Conservation (phyloP, 2,113 vertebrate species). For the Hemiscyllium ocellatum region DNA sequence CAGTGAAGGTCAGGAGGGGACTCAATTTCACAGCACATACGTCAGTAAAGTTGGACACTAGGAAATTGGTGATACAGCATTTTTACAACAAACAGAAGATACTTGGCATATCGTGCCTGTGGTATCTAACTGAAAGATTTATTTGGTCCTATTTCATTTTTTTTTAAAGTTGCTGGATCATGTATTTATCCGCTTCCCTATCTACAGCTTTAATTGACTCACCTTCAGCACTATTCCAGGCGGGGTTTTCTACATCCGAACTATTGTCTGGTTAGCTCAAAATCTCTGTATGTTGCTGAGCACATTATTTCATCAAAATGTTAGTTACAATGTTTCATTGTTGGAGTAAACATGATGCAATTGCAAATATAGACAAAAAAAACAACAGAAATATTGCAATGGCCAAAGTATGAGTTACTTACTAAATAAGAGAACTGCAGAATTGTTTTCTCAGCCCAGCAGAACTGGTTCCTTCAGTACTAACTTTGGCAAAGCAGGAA, state of each 20-base stretch:
- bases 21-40: background rate
- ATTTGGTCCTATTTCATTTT: background rate
- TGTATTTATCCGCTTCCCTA: background rate
- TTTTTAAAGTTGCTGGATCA: background rate
- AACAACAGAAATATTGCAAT: background rate
- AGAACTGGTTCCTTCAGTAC: background rate
- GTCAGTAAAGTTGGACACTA: background rate
- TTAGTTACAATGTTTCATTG: background rate
- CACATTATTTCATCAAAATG: background rate
- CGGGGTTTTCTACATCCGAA: background rate
- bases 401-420: background rate
- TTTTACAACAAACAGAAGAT: too few species aligned
- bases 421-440: background rate
- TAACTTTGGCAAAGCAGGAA: background rate
- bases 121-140: background rate
- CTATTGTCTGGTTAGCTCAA: background rate
- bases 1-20: background rate
- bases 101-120: background rate
- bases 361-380: background rate
- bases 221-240: background rate
- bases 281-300: background rate
- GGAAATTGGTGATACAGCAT: background rate
- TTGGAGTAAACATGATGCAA: background rate
- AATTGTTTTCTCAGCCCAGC: background rate
- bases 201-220: background rate